These are phyloP conservation scores for Micoletzkya japonica DNA, from an alignment of 2,888 invertebrate species.

Conservation along the genomic window DNA sequence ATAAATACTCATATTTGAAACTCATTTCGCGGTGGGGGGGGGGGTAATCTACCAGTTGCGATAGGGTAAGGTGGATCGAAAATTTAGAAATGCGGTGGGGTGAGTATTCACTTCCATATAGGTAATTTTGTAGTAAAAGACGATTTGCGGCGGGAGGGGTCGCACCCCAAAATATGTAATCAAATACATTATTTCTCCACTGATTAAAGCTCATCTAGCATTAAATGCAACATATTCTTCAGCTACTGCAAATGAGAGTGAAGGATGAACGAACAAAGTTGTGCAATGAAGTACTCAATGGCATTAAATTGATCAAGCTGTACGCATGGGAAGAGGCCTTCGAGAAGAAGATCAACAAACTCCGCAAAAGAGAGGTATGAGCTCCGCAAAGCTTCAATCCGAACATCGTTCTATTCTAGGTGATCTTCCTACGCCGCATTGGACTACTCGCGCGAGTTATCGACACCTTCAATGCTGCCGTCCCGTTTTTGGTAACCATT, in stretches of 20 bases:
- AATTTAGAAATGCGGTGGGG: no score
- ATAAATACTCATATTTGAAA: no score
- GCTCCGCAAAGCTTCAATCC: background rate
- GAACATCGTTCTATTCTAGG: slow-evolving; percentile 26
- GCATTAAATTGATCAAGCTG: slow-evolving; percentile 42
- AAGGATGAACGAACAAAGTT: slow-evolving; percentile 43
- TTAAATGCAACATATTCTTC: background rate
- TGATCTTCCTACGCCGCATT: slow-evolving; percentile 35
- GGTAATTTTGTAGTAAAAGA: no score
- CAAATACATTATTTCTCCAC: no score
- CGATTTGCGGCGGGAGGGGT: no score
- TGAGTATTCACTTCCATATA: no score
- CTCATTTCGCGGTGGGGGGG: no score
- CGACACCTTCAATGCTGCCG: slow-evolving; percentile 39
- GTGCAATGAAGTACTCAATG: slow-evolving; percentile 38
- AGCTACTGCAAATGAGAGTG: slow-evolving; percentile 39
- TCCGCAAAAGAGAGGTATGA: slow-evolving; percentile 23
- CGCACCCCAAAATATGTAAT: no score
- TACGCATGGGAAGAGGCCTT: slow-evolving; percentile 47
- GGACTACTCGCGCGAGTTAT: slow-evolving; percentile 32
- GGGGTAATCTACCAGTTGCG: no score
- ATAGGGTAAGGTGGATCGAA: no score
- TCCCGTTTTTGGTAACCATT: slow-evolving; percentile 38
- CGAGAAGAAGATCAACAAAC: slow-evolving; percentile 37
- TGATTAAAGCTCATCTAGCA: no score